Conservation (phyloP, 2,113 vertebrate genomes). For the Speoplatyrhinus poulsoni region DNA sequence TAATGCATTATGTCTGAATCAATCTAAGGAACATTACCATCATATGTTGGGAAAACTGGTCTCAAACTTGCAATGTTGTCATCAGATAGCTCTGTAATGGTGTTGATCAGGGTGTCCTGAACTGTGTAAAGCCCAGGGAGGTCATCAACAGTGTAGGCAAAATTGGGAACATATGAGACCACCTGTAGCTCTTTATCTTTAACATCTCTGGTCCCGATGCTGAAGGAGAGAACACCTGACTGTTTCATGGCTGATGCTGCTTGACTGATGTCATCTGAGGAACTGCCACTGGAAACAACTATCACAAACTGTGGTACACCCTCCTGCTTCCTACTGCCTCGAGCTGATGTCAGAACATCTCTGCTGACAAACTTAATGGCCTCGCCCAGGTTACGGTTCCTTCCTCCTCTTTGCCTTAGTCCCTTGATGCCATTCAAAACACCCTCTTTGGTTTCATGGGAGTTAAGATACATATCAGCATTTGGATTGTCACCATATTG, state of each 20-base stretch:
- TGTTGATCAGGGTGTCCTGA: slow-evolving; percentile 73
- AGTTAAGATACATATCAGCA: slow-evolving; percentile 85
- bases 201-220: slow-evolving; percentile 85
- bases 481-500: slow-evolving; percentile 86
- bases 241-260: slow-evolving; percentile 80
- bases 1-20: background rate
- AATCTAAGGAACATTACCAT: slow-evolving; percentile 53
- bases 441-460: slow-evolving; percentile 81
- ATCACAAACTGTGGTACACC: slow-evolving; percentile 89
- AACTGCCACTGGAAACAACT: slow-evolving; percentile 83
- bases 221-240: slow-evolving; percentile 82
- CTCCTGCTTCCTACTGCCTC: slow-evolving; percentile 83
- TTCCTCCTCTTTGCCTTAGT: slow-evolving; percentile 81
- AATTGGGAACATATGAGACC: slow-evolving; percentile 84
- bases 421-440: slow-evolving; percentile 69
- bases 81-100: slow-evolving; percentile 72
- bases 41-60: slow-evolving; percentile 55
- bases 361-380: slow-evolving; percentile 82
- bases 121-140: slow-evolving; percentile 80
- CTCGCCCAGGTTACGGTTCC: slow-evolving; percentile 83
- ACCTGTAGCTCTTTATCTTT: slow-evolving; percentile 79
- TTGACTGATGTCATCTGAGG: slow-evolving; percentile 81
- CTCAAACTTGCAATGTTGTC: slow-evolving; percentile 60
- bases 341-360: slow-evolving; percentile 75
- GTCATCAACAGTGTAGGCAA: slow-evolving; percentile 79